Conservation (phyloP, 2,888 invertebrate genomes). For the Heliothis peltigera region DNA sequence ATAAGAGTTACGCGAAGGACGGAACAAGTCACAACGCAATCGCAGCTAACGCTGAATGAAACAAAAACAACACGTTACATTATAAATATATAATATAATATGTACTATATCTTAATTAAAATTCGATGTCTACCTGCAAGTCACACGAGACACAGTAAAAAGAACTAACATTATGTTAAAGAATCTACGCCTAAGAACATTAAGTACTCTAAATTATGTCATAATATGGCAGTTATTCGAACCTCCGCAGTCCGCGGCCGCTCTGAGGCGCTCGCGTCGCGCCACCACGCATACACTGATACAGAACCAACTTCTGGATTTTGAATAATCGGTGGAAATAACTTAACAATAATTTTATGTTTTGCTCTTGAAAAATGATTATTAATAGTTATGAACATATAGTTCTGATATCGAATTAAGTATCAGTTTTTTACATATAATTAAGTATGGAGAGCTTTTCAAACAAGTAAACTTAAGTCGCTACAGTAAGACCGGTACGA, state of each 20-base stretch:
- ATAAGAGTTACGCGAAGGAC: conserved; percentile 69
- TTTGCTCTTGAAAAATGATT: conserved; percentile 43
- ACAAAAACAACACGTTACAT: conserved; percentile 76
- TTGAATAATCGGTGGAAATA: conserved; percentile 87
- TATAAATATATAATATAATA: conserved; percentile 60
- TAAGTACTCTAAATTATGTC: conserved; percentile 87
- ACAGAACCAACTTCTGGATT: conserved; percentile 86
- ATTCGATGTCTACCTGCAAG: conserved; percentile 85
- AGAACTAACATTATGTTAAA: conserved; percentile 79
- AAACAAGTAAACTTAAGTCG: conserved; percentile 56
- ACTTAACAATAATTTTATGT: conserved; percentile 68
- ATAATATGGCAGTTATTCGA: conserved; percentile 90
- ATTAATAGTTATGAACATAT: conserved; percentile 21
- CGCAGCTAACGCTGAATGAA: conserved; percentile 72
- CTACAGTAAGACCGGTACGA: conserved; percentile 65
- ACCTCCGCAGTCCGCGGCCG: conserved; percentile 86
- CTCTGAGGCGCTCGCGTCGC: conserved; percentile 65
- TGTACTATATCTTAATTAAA: conserved; percentile 78
- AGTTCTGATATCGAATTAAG: conserved; percentile 21
- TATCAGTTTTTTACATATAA: conserved; percentile 13
- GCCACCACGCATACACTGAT: conserved; percentile 50
- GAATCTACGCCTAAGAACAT: conserved; percentile 83
- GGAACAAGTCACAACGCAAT: conserved; percentile 69
- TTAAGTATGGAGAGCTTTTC: conserved; percentile 41
- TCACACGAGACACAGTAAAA: conserved; percentile 81